A percentile compares a stretch with the other conserved stretches of the same genome.
Evolutionary conservation across 2,888 invertebrate species (phyloP).

Genomic region (Dicycla oo): DNA sequence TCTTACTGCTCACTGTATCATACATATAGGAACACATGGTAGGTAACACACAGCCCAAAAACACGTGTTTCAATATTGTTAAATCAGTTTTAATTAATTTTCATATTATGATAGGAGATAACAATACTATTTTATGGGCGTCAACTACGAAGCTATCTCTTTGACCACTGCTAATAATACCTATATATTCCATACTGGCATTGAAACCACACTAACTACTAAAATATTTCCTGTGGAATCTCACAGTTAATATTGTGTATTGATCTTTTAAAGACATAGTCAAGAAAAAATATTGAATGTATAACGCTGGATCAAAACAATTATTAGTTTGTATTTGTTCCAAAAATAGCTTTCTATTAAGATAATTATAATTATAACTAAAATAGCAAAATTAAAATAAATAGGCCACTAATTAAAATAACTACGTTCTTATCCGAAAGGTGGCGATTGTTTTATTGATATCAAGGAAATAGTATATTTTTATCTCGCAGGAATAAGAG

Average conservation of each 20-base stretch:
- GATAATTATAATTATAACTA: neutral
- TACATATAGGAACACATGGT: conserved; percentile 8
- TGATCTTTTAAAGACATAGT: too few species aligned
- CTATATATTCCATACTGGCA: neutral
- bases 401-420: neutral
- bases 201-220: too few species aligned
- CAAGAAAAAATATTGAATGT: too few species aligned
- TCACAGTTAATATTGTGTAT: too few species aligned
- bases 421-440: too few species aligned
- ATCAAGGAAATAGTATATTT: conserved; percentile 2
- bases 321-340: too few species aligned
- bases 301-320: too few species aligned
- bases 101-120: conserved; percentile 29
- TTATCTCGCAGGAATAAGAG: neutral
- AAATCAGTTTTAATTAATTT: conserved; percentile 27
- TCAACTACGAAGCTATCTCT: conserved; percentile 23
- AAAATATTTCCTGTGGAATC: too few species aligned
- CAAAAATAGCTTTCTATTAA: conserved; percentile 9
- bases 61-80: conserved; percentile 14
- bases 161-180: neutral
- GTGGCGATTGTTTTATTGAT: too few species aligned
- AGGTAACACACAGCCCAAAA: conserved; percentile 30
- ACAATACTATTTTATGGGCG: conserved; percentile 46
- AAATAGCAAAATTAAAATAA: neutral
- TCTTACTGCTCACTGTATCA: neutral